phyloP scores from a whole-genome alignment of 2,797 vertebrate species.

The Alfaro cultratus region DNA sequence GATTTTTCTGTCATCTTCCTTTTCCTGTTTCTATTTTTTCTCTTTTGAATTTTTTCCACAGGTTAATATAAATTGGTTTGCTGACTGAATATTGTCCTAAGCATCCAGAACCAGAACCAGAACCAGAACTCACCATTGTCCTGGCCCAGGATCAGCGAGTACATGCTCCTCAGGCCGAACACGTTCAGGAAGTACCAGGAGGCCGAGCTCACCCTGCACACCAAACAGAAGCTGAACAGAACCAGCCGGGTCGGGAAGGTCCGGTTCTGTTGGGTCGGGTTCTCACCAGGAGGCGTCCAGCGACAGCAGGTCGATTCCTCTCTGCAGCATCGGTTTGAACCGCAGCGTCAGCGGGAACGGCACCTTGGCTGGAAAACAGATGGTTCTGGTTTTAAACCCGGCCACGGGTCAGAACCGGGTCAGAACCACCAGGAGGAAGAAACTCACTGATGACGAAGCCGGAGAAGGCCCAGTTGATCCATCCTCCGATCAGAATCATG shows the following conservation, averaged over 20 bases:
- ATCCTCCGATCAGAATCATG: conserved; percentile 89
- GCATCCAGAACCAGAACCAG: too few relatives aligned
- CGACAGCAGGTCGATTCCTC: conserved; percentile 85
- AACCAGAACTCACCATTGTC: conserved; percentile 76
- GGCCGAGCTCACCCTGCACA: conserved; percentile 83
- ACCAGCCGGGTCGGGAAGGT: too few relatives aligned
- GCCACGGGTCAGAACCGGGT: background rate
- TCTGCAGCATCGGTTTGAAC: conserved; percentile 89
- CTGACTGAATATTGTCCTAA: too few relatives aligned
- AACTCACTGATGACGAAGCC: conserved; percentile 88
- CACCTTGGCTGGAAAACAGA: conserved; percentile 81
- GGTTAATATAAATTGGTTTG: too few relatives aligned
- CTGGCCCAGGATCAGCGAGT: conserved; percentile 83
- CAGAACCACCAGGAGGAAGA: background rate
- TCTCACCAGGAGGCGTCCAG: conserved; percentile 86
- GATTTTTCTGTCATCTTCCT: too few relatives aligned
- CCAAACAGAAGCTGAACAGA: background rate
- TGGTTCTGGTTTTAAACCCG: background rate
- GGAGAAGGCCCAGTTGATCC: conserved; percentile 91
- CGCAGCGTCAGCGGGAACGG: conserved; percentile 87
- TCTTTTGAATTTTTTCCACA: background rate
- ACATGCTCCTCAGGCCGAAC: conserved; percentile 87
- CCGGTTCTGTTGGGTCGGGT: background rate
- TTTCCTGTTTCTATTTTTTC: background rate
- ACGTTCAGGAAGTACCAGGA: conserved; percentile 91